Conservation (phyloP, 2,888 invertebrate species). For the Ophioninae sp. region DNA sequence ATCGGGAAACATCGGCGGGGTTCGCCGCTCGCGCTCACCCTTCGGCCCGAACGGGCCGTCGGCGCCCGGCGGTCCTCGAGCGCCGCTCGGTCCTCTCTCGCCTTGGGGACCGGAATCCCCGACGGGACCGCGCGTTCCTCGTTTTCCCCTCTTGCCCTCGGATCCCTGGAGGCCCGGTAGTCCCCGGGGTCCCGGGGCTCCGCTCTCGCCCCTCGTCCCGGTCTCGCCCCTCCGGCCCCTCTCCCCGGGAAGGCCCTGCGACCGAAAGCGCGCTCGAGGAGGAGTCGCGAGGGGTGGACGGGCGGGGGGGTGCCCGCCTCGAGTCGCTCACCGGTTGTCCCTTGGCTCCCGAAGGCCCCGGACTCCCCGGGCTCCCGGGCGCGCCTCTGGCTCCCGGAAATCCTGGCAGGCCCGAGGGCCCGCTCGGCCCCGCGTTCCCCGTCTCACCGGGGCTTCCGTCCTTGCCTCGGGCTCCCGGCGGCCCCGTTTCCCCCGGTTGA, state of each 20-base stretch:
- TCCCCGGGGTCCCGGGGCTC: constrained; percentile 88
- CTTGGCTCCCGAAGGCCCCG: constrained; percentile 89
- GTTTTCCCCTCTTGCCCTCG: constrained; percentile 91
- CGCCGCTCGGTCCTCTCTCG: constrained; percentile 87
- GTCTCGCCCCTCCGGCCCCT: constrained; percentile 90
- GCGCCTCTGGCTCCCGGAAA: constrained; percentile 91
- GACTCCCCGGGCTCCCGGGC: constrained; percentile 88
- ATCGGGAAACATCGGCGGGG: too few species aligned
- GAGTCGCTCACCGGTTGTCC: constrained; percentile 88
- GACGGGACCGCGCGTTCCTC: constrained; percentile 89
- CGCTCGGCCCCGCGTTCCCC: constrained; percentile 88
- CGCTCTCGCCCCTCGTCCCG: constrained; percentile 89
- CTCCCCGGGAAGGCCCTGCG: constrained; percentile 89
- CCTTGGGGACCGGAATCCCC: constrained; percentile 88
- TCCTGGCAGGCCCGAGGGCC: constrained; percentile 89
- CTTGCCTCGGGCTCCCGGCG: constrained; percentile 89
- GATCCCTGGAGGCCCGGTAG: constrained; percentile 88
- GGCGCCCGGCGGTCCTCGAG: constrained; percentile 87
- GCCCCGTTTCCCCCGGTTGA: constrained; percentile 88
- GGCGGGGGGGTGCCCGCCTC: too few species aligned
- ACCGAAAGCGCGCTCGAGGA: too few species aligned
- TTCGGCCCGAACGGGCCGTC: constrained; percentile 90
- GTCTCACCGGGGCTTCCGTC: constrained; percentile 92
- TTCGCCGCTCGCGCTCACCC: too few species aligned
- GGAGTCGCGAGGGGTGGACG: too few species aligned